These are phyloP conservation scores for Pomatorhinus ruficollis DNA, from an alignment of 2,113 vertebrate genomes.

Conservation along the genomic window DNA sequence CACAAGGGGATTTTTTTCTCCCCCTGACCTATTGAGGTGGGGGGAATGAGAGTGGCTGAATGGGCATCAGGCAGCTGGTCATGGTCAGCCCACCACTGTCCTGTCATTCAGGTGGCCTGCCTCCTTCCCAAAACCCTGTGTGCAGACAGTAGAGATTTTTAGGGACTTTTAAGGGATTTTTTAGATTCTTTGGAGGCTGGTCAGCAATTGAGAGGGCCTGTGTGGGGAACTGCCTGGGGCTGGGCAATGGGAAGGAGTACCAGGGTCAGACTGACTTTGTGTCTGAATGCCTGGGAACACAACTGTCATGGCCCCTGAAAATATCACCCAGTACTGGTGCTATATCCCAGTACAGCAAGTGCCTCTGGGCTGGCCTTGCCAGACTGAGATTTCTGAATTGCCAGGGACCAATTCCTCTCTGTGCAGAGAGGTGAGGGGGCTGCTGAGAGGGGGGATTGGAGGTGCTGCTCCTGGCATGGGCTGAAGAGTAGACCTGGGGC, in stretches of 20 bases:
- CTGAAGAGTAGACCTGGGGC: not conserved
- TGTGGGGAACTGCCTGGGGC: not conserved
- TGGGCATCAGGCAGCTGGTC: not conserved
- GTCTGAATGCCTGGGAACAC: not conserved
- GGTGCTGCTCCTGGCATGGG: not conserved
- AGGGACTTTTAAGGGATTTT: not conserved
- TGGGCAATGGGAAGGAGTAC: not conserved
- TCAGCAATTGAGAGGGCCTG: not conserved
- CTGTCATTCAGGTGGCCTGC: not conserved
- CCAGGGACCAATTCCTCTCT: not conserved
- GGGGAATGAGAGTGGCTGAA: not conserved
- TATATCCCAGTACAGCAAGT: not conserved
- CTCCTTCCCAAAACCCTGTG: not conserved
- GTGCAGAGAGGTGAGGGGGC: accelerated
- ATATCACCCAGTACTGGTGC: not conserved
- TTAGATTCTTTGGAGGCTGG: not conserved
- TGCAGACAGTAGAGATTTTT: not conserved
- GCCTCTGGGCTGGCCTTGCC: not conserved
- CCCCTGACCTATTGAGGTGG: not conserved
- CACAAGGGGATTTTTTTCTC: not conserved
- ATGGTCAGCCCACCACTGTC: not conserved
- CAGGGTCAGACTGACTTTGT: not conserved
- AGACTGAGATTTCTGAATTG: not conserved
- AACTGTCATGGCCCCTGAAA: not conserved
- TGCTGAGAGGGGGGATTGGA: not conserved